Base-by-base conservation (phyloP, 2,888 invertebrate species). In the Saturnia pavonia region DNA sequence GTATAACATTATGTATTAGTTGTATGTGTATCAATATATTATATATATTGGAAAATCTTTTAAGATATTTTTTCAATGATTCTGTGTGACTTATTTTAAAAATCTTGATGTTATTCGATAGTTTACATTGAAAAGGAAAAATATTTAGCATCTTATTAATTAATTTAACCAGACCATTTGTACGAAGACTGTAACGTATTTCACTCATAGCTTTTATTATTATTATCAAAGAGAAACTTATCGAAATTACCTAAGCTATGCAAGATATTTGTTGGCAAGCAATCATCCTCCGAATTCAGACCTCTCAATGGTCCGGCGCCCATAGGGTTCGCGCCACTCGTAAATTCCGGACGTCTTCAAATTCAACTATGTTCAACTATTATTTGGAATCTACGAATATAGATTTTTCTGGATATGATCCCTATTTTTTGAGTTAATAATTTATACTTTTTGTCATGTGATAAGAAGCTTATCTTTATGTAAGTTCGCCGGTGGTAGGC, bases 301-400 rank as follows among this genome's bases (percentile, higher is more conserved):
- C 87, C 87, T 89, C 86, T 87, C 88, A 85, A 87, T 85, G 82
- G 83, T 82, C 80, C 83, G 82, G 84, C 90, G 86, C 91, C 92
- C 91, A 90, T 90, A 87, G 91, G 89, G 88, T 88, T 85, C 85
- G 83, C 82, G 84, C 85, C 83, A 91, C 91, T 92, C 91, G 91
- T 91, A 90, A 92, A 92, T 92, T 92, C 89, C 88, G 75, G 85
- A 87, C 91, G 85, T 92, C 92, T 92, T 91, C 91, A 91, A 91
- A 92, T 91, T 91, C 91, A 92, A 92, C 92, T 92, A 92, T 92
- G 91, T 90, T 88, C 84, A 92, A 92, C 91, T 92, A 91, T 91
- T 90, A 91, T 87, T 85, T 85, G 81, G 83, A 25, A 60, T 60
- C 78, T 78, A 71, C 14, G 69, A 89, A 88, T 80, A 14, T 85